phyloP scores from a whole-genome alignment of 2,888 invertebrate species.

The Hyposoter dolosus region DNA sequence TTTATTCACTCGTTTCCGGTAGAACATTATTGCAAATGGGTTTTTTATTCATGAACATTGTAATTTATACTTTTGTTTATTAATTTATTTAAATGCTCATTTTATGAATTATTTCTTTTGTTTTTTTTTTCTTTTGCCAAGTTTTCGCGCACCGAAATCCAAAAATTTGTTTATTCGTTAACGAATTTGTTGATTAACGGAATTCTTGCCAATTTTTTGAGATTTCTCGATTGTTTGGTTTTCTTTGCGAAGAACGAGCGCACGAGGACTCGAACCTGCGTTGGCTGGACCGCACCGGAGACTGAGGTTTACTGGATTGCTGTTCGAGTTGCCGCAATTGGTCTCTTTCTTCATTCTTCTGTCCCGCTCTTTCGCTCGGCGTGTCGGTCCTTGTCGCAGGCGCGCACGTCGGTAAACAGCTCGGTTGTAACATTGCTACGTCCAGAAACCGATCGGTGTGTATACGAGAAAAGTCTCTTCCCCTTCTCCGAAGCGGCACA shows the following conservation, averaged over 20 bases:
- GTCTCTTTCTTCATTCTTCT: conserved; percentile 66
- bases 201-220: background rate
- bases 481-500: background rate
- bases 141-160: background rate
- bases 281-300: conserved; percentile 76
- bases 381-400: background rate
- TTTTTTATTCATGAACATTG: background rate
- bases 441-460: conserved; percentile 5
- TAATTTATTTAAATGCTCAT: background rate
- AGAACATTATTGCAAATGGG: background rate
- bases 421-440: background rate
- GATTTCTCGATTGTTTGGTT: background rate
- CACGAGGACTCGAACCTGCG: conserved; percentile 57
- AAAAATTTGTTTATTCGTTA: background rate
- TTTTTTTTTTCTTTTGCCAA: background rate
- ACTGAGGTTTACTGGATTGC: conserved; percentile 72
- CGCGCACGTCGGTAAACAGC: conserved; percentile 7
- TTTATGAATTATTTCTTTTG: background rate
- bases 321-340: conserved; percentile 62
- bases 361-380: conserved; percentile 36
- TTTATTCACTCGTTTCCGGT: background rate
- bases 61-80: background rate
- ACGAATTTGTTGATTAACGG: background rate
- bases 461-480: conserved; percentile 6
- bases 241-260: background rate